Conservation (phyloP, 2,113 vertebrate species). For the Thunnus thynnus region DNA sequence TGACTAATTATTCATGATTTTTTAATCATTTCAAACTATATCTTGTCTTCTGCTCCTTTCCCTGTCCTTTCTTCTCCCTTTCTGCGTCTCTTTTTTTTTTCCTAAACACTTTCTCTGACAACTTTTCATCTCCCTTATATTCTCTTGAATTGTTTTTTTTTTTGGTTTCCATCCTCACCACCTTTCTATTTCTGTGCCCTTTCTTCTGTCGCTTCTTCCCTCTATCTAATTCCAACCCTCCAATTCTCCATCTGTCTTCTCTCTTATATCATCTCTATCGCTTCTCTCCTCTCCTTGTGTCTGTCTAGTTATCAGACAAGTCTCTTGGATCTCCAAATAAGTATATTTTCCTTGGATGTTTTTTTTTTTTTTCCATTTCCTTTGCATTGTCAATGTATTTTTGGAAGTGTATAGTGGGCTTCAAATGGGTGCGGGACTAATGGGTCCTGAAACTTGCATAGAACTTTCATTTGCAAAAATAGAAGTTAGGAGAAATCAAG, state of each 20-base stretch:
- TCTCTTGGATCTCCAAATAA: slow-evolving; percentile 35
- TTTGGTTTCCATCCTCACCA: background rate
- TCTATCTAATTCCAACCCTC: slow-evolving; percentile 38
- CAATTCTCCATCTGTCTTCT: slow-evolving; percentile 25
- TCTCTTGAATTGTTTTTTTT: background rate
- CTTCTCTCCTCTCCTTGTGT: slow-evolving; percentile 4
- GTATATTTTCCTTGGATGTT: slow-evolving; percentile 32
- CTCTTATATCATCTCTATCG: slow-evolving; percentile 10
- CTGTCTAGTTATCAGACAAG: slow-evolving; percentile 45
- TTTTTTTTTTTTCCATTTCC: slow-evolving; percentile 16
- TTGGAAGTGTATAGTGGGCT: slow-evolving; percentile 28
- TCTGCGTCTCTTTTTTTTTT: background rate
- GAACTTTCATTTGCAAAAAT: slow-evolving; percentile 39
- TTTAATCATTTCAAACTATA: background rate
- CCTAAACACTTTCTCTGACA: background rate
- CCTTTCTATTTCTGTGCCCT: slow-evolving; percentile 55
- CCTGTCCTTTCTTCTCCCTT: slow-evolving; percentile 29
- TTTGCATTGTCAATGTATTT: slow-evolving; percentile 42
- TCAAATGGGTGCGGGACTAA: slow-evolving; percentile 22
- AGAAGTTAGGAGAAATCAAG: slow-evolving; percentile 46
- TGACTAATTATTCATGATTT: background rate
- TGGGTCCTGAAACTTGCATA: slow-evolving; percentile 40
- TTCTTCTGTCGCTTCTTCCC: slow-evolving; percentile 37
- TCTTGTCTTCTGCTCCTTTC: background rate
- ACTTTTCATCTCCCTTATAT: slow-evolving; percentile 1